Base-by-base conservation (phyloP, 2,113 vertebrate genomes). In the Nycticorax nycticorax region DNA sequence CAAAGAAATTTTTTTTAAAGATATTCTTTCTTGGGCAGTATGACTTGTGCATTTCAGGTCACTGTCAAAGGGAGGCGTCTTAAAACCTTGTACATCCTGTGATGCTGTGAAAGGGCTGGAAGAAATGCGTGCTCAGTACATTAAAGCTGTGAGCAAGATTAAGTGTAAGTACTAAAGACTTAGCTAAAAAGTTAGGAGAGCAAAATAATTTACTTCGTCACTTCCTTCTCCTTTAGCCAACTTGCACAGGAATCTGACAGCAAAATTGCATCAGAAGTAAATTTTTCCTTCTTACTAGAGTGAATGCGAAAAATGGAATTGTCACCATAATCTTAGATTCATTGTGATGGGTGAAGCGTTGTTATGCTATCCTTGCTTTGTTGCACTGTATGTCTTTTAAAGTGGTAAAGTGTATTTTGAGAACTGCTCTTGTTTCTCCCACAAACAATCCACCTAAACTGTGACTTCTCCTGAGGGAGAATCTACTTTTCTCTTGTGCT, bases 81-180 rank as follows among this genome's bases (percentile, higher is more conserved):
- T 96, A 72, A 97, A 94, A 50, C 53, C 77, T 55, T 96, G 93
- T 48, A 83, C 93, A 56, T 97, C 97, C 12, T 98, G 94, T 94
- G 97, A 94, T 55, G 96, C 98, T 81, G 39, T 89, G 71, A 98
- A 97, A 92, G 98, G 98, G 59, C 98, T 99, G 47, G 98, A 99
- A 96, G 99, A 99, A 97, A 99, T 99, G 98, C 99, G 99, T 81
- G 98, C 98, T 88, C 99, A 99, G 90, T 99, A 99, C 88, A 97
- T 99, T 95, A 98, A 95, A 92, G 98, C 99, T 71, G 99, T 99
- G 35, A 98, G 98, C 93, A 99, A 99, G 98, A 99, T 99, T 94
- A 98, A 99, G 97, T 97, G 99, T 99, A 93, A 98, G 98, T 98
- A 68, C 43, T 85, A 12, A 79, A 86, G 13, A 55, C 28, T 92